A percentile compares a stretch with the other conserved stretches of the same genome.
Evolutionary conservation across 2,113 vertebrate genomes (phyloP).

Genomic region (Rhinopithecus roxellana): DNA sequence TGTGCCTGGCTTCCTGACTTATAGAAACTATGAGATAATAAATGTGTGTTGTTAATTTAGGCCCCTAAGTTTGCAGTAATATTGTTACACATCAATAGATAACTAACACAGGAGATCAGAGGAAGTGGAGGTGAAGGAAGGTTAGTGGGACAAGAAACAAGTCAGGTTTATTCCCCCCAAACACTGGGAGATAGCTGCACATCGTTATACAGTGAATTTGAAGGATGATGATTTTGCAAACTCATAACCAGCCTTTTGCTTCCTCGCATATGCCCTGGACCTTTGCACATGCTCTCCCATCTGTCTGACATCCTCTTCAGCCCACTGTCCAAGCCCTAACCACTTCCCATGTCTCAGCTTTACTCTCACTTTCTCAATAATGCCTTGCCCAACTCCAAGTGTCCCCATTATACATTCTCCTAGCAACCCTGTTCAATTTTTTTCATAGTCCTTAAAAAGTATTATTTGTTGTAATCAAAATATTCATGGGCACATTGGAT

Average conservation of each 20-base stretch:
- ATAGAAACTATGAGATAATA: neutral
- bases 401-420: neutral
- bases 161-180: neutral
- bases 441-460: neutral
- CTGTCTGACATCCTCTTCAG: too few relatives aligned
- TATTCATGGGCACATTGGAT: neutral
- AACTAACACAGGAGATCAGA: neutral
- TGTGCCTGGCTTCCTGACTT: neutral
- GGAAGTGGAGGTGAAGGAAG: neutral
- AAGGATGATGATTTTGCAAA: neutral
- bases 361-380: neutral
- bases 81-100: neutral
- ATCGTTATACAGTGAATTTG: neutral
- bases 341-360: neutral
- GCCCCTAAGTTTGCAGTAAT: neutral
- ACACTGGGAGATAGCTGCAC: accelerated
- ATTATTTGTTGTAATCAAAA: neutral
- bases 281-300: neutral
- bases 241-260: neutral
- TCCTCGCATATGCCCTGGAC: neutral
- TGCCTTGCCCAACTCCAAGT: neutral
- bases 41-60: neutral
- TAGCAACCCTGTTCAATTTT: too few relatives aligned
- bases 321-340: too few relatives aligned
- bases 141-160: neutral